A percentile compares a stretch with the other conserved stretches of the same genome.
These are phyloP conservation scores for Engystomops pustulosus DNA, from an alignment of 2,113 vertebrate genomes.

Conservation along the genomic window DNA sequence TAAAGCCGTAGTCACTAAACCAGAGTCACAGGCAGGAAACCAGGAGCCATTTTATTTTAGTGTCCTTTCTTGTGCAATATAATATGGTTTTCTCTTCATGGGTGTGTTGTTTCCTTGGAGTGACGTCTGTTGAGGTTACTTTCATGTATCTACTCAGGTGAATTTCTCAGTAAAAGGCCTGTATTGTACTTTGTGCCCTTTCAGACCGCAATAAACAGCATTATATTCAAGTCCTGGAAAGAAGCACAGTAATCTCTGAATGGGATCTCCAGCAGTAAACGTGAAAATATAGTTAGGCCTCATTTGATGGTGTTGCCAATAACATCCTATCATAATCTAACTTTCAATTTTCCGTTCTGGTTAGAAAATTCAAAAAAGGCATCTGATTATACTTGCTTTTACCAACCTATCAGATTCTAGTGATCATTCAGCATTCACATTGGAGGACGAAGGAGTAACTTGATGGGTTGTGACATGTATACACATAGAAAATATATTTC, in stretches of 20 bases:
- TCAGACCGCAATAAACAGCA: background rate
- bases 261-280: background rate
- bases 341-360: background rate
- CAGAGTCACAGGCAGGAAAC: background rate
- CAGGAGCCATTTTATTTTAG: conserved; percentile 12
- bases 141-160: conserved; percentile 2
- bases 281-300: background rate
- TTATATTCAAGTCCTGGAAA: background rate
- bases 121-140: conserved; percentile 34
- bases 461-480: background rate
- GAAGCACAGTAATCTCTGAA: background rate
- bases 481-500: no score
- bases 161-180: conserved; percentile 1
- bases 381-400: background rate
- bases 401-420: background rate
- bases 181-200: background rate
- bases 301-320: background rate
- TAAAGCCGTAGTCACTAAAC: background rate
- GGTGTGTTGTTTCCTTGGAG: conserved; percentile 8
- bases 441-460: background rate
- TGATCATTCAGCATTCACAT: background rate
- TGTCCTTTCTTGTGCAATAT: background rate
- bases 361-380: background rate
- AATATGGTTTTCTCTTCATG: conserved; percentile 20
- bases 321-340: background rate